A percentile compares a stretch with the other conserved stretches of the same genome.
Evolutionary conservation across 2,113 vertebrate genomes (phyloP).

Genomic region (Grallaria varia): DNA sequence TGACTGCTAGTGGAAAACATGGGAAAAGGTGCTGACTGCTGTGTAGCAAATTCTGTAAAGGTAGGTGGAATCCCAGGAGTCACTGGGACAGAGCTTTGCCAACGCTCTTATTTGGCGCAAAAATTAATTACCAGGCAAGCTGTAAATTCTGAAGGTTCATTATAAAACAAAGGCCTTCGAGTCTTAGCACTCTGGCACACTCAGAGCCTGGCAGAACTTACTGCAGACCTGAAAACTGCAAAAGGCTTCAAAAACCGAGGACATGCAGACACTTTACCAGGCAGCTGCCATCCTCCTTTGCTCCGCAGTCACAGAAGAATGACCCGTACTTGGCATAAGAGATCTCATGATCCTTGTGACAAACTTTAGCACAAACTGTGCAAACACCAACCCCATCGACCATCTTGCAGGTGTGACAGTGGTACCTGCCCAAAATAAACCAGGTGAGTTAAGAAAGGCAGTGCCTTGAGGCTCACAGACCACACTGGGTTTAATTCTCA

Average conservation of each 20-base stretch:
- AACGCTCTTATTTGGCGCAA: neutral
- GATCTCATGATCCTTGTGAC: conserved; percentile 99
- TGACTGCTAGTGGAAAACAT: neutral
- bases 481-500: conserved; percentile 71
- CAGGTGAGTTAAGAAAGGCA: neutral
- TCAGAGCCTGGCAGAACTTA: neutral
- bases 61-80: neutral
- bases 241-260: neutral
- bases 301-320: conserved; percentile 99
- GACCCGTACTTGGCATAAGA: conserved; percentile 99
- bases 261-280: conserved; percentile 82
- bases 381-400: conserved; percentile 98
- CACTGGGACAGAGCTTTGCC: neutral
- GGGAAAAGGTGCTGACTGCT: neutral
- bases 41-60: neutral
- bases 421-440: conserved; percentile 83
- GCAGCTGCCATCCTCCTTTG: conserved; percentile 98
- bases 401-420: conserved; percentile 99
- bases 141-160: neutral
- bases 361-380: conserved; percentile 98
- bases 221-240: neutral
- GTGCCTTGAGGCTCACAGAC: neutral
- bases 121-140: neutral
- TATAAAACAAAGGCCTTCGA: neutral
- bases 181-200: neutral